Base-by-base conservation (phyloP, 1,140 invertebrate genomes). In the Venturia canescens region DNA sequence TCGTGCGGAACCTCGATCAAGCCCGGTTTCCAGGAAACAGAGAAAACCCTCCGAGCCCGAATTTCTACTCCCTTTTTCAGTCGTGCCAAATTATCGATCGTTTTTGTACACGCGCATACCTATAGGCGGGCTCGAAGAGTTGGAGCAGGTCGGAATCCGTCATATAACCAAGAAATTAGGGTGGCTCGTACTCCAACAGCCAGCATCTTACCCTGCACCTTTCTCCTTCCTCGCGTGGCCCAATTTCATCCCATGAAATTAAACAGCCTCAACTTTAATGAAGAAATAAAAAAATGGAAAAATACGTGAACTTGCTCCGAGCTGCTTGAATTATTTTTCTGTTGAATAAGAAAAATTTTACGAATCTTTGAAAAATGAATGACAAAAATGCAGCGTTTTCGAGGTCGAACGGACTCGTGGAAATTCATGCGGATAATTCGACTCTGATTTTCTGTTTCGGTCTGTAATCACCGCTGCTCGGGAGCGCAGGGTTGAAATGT, bases 121-220 rank as follows among this genome's bases (percentile, higher is more conserved):
- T 44, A 13, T 44, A 13, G 7, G 38, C 13, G 3, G 38, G 13
- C 38, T 11, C 1, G 21, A 18, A 57, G 53, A 23, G 53, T 57
- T 57, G 53, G 13, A 57, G 53, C 53, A 57, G 53, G 53, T 57
- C 53, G 53, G 21, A 57, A 57, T 57, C 53, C 53, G 53, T 23
- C 18, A 23, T 57, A 57, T 57, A 57, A 18, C 53, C 53, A 57
- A 18, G 53, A 57, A 57, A 57, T 57, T 57, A 57, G 53, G 53
- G 53, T 57, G 53, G 53, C 18, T 57, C 53, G 53, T 57, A 57
- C n/a, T 57, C 53, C 18, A 21, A 18, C 9, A 57, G n/a, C 53
- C 53, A 6, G 16, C 44, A 57, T 57, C 21, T 57, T 21, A 21
- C 53, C 21, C 53, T n/a, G 5, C 21, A 57, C 53, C 53, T 18